Conservation (phyloP, 35 echinoderm and acorn worm species). For the Stichopus chloronotus region DNA sequence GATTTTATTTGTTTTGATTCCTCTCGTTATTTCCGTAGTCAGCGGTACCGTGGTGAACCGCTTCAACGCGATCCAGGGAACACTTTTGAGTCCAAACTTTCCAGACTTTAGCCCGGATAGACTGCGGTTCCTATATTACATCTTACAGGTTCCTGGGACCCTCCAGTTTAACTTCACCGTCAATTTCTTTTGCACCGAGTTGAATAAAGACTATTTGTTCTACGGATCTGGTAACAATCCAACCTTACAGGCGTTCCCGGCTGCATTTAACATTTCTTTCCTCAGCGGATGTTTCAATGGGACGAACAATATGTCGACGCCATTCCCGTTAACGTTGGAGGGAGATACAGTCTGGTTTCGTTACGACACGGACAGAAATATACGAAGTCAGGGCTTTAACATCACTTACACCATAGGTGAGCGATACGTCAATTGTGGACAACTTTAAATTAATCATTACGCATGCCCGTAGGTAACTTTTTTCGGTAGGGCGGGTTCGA, state of each 20-base stretch:
- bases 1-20: too few species aligned
- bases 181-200: constrained; percentile 29
- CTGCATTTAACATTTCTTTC: not conserved
- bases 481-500: too few species aligned
- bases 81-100: constrained; percentile 35
- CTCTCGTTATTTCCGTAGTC: not conserved
- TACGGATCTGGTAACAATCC: constrained; percentile 24
- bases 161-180: not conserved
- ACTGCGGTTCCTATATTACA: constrained; percentile 27
- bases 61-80: not conserved
- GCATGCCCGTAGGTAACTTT: not conserved
- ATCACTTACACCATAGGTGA: constrained; percentile 44
- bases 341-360: constrained; percentile 46
- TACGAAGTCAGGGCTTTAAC: constrained; percentile 27
- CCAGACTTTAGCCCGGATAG: not conserved
- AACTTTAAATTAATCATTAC: not conserved
- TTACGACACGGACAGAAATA: constrained; percentile 7
- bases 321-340: not conserved
- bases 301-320: not conserved
- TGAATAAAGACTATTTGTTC: constrained; percentile 26
- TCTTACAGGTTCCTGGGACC: constrained; percentile 37
- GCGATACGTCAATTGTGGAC: not conserved
- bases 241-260: constrained; percentile 11
- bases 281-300: constrained; percentile 20
- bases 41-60: not conserved